Base-by-base conservation (phyloP, 2,888 invertebrate genomes). In the Geotrupes spiniger region DNA sequence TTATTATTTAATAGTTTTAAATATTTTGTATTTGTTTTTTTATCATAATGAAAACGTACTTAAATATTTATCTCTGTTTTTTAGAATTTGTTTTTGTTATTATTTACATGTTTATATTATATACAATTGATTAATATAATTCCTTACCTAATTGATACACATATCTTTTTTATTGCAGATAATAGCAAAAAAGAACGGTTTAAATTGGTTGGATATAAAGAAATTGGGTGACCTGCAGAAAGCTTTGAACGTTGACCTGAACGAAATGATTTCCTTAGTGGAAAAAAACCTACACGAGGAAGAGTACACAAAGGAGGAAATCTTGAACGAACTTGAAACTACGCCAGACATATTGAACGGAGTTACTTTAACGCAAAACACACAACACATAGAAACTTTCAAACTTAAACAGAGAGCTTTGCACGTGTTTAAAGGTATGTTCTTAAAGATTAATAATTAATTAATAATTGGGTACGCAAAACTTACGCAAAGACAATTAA, bases 351-450 rank as follows among this genome's bases (percentile, higher is more conserved):
- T 84, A 61, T 75, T 95, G 57, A 80, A 83, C 52, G 75, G 80
- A 16, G 78, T 76, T 56, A 82, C 85, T 57, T 74, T 92, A 38
- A 83, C 82, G 36, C 70, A 75, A 46, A 82, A 85, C 62, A 87
- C 87, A 9, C 73, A 72, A 46, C 70, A 81, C 53, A 76, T 87
- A 61, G 66, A 76, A 54, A 75, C 77, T 57, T 90, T 92, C 65
- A 88, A 92, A 71, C 76, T 98, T 26, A 79, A 81, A 54, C 87
- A 95, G 66, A 82, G 99, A 56, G 92, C 94, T 2, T 74, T 86
- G 17, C 98, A 99, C 69, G 97, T 98, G 10, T 86, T 87, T 63
- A 80, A 84, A 78, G 87, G 86, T 85, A 70, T 70, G 66, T 53
- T n/a, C n/a, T n/a, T 15, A 8, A 33, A 33, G 9, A n/a, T n/a